Base-by-base conservation (phyloP, 2,797 vertebrate genomes). In the Cynopterus sphinx region DNA sequence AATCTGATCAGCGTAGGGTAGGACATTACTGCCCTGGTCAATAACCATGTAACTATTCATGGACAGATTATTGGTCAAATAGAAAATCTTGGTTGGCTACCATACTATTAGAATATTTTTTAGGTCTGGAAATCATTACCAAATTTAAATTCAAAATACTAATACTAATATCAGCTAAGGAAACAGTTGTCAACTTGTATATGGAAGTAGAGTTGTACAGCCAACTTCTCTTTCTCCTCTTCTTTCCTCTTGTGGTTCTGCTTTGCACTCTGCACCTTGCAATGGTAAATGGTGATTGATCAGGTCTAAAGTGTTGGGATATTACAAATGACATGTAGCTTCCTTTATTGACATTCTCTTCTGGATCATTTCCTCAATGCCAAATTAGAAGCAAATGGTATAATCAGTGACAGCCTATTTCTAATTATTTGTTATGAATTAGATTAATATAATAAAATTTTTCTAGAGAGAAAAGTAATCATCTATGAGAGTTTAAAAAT, bases 381-480 rank as follows among this genome's bases (percentile, higher is more conserved):
- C 63, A 93, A 65, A 75, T 78, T 36, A 91, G 0, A 57, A 63
- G 70, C 70, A 71, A 59, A 93, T 78, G 65, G 21, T 73, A 31
- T 36, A 77, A 74, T 41, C n/a, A 82, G 75, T 70, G 83, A 93
- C 59, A 67, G 19, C 28, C 87, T 74, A 21, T 92, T 78, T 79
- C 90, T 91, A 49, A 15, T 83, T 51, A 41, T 24, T 65, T 81
- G 39, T 61, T 39, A 7, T 71, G 92, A 93, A 77, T 59, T 91
- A 95, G 93, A 87, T 79, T 88, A 84, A 63, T 46, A 92, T 41
- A 49, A 49, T 31, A 94, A 86, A 88, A 95, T 39, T 67, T 94
- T 96, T 96, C 11, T 9, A 53, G 33, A 78, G 57, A 95, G 87
- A 94, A 95, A 87, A 22, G 24, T 91, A 75, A 87, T 92, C 96